Base-by-base conservation (phyloP, 2,797 vertebrate genomes). In the Zonotrichia albicollis region DNA sequence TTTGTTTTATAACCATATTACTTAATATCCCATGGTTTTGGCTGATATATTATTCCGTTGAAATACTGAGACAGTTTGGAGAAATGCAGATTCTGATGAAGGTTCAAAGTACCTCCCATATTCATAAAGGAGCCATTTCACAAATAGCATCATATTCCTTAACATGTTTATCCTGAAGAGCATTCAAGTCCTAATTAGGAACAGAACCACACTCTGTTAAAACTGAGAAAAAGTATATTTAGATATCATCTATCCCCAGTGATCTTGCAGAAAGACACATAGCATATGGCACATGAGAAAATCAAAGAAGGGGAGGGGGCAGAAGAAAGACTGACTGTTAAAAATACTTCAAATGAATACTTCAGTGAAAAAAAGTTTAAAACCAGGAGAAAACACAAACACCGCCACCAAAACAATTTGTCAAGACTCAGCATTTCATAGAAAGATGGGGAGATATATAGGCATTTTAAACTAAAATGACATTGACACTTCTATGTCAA, bases 161-260 rank as follows among this genome's bases (percentile, higher is more conserved):
- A 81, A 54, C 45, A 40, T 76, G 81, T 94, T 95, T 95, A 88
- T 86, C 42, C 76, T 81, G 51, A 94, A 73, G 66, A 87, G 73
- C 29, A 84, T 57, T 88, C 40, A 84, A 84, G 58, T 55, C 29
- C n/a, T 76, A 61, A 12, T 82, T 67, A 79, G 48, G 60, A 95
- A 91, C 48, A 91, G 40, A 91, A 60, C 55, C 62, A 89, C 60
- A 76, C 2, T 89, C 30, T 65, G 82, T 61, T 78, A 95, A 81
- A 92, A 84, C 79, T 86, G 87, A 76, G 79, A 78, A 94, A 85
- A 93, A 84, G 42, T 94, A 89, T 93, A 92, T 94, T 96, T 92
- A 95, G 89, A 57, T 75, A 83, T 70, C 66, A 95, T 92, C 62
- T 77, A 87, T 92, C 84, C 40, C 48, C 48, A 71, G 67, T 66